Evolutionary conservation across 2,113 vertebrate genomes (phyloP), one percentile per base, ranked within the genome.

Genomic region (Ptychochromis oligacanthus): DNA sequence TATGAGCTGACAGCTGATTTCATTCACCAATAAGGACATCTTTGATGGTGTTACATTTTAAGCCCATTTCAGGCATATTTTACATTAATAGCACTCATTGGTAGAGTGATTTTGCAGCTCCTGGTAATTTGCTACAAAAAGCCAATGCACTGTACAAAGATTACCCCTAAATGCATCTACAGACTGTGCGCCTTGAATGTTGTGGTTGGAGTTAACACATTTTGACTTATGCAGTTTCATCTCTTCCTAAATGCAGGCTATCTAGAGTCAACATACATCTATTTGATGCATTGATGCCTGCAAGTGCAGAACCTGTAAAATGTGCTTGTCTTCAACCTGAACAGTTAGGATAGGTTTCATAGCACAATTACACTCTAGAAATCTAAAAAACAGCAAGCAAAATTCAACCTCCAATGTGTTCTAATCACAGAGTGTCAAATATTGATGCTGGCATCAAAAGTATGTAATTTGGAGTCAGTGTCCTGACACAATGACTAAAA

Each of bases 91-190:
- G 31, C 20, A 70, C 28, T 70, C 15, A 12, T 13, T n/a, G 7
- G 10, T 17, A 31, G 22, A 46, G 2, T 5, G 18, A 52, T 13
- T 70, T 70, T 20, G 24, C 43, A 70, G 28, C 31, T 52, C 49
- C 65, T 70, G 28, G 20, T 1, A 52, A 52, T 20, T 52, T 11
- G 13, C 43, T 52, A 17, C 24, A 70, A 70, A 52, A 70, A 52
- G 43, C 3, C 43, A 70, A 28, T 52, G 43, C 6, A 0, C 38
- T 6, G 38, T n/a, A 65, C 43, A 20, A 0, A 4, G 65, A 0
- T 70, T 52, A 2, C 9, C 65, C 2, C 24, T 52, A 28, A 52
- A 70, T 52, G 20, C 9, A 20, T 17, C 3, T 15, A 20, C 17
- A 28, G 40, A 49, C 24, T 70, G 13, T 24, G 62, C 36, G 24